Base-by-base conservation (phyloP, 2,113 vertebrate genomes). In the Nesogale talazaci region DNA sequence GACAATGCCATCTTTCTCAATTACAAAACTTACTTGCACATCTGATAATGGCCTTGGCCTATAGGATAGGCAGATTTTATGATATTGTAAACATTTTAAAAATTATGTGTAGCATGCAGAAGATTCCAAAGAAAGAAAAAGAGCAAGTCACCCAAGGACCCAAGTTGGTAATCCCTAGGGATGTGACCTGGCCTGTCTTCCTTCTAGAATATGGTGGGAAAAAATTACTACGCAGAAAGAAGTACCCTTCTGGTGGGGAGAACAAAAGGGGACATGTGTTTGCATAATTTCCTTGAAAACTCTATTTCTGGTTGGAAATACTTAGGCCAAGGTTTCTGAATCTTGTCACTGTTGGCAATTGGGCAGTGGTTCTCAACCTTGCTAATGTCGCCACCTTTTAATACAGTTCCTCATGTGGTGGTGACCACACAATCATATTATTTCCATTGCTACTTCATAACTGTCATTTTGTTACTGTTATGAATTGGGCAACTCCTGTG, bases 41-140 rank as follows among this genome's bases (percentile, higher is more conserved):
- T 34, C 25, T 1, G 84, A 5, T 25, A 59, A 85, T 14, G 17
- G 17, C 22, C 67, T 82, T 17, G 34, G 25, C 70, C 88, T 90
- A 75, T 38, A 70, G 88, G 72, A 78, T 31, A 90, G 56, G 80
- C 77, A 93, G 77, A 90, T 91, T 93, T 94, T 86, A 81, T 74
- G 67, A 76, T 89, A 81, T 38, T 83, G 94, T 79, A 83, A 96
- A 93, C 88, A 78, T 46, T 85, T 84, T 52, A 59, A 8, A 8
- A 36, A 22, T 23, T 90, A 79, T 57, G 76, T 90, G 59, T 92
- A 42, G 42, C 29, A 3, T 56, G 42, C 78, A 42, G 83, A 93
- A 3, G 29, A 82, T 65, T 85, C 40, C 27, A 70, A 94, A 89
- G 86, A 40, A 84, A 90, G 85, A 8, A 52, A 52, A 52, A 52